These are phyloP conservation scores for Phrynosoma platyrhinos DNA, from an alignment of 2,113 vertebrate species.

Conservation along the genomic window DNA sequence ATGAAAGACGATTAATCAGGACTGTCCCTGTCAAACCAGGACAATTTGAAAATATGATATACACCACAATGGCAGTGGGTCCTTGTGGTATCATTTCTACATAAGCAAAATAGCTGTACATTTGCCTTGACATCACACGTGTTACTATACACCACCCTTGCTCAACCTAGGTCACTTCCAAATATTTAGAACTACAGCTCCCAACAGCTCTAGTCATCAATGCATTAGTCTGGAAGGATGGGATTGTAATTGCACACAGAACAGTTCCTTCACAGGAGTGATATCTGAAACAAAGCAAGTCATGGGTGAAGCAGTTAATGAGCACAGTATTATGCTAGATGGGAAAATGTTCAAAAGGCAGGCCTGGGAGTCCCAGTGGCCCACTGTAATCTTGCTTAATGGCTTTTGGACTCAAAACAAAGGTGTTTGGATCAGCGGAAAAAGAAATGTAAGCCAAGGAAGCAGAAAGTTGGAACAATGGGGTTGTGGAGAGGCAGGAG, in stretches of 20 bases:
- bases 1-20: too few relatives aligned
- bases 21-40: not conserved
- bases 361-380: not conserved
- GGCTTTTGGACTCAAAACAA: not conserved
- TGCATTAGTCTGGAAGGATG: too few relatives aligned
- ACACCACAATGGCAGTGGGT: not conserved
- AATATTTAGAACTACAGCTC: too few relatives aligned
- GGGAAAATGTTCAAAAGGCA: not conserved
- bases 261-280: not conserved
- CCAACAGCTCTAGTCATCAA: too few relatives aligned
- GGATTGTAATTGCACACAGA: not conserved
- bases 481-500: not conserved
- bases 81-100: not conserved
- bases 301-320: not conserved
- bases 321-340: not conserved
- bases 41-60: not conserved
- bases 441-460: conserved; percentile 7
- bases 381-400: conserved; percentile 6
- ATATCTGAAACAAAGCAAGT: not conserved
- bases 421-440: conserved; percentile 4
- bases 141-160: too few relatives aligned
- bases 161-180: too few relatives aligned
- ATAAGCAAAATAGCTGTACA: not conserved
- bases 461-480: not conserved
- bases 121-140: not conserved